Percentiles rank a stretch among this genome's conserved stretches.
Conservation (phyloP, 2,797 vertebrate species). For the Choloepus didactylus region DNA sequence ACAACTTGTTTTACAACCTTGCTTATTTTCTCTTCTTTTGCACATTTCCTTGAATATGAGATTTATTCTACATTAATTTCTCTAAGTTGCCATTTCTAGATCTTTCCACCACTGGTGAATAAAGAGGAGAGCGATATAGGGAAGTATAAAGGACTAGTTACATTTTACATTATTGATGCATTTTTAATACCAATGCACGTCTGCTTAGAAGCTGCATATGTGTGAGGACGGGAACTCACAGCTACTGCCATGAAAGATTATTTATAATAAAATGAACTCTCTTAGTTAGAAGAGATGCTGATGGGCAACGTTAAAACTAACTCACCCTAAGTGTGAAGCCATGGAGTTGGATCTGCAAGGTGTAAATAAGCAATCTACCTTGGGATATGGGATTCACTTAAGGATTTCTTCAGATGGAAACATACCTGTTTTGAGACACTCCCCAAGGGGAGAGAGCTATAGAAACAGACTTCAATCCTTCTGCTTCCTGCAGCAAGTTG, state of each 20-base stretch:
- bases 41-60: not conserved
- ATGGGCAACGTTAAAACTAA: conserved; percentile 53
- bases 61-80: conserved; percentile 27
- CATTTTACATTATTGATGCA: not conserved
- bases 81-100: not conserved
- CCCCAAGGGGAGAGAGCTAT: conserved; percentile 57
- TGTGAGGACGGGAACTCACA: not conserved
- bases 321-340: conserved; percentile 40
- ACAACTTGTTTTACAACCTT: not conserved
- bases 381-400: conserved; percentile 67
- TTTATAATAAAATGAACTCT: conserved; percentile 43
- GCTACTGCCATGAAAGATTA: not conserved
- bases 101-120: not conserved
- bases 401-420: conserved; percentile 71
- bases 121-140: not conserved
- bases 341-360: conserved; percentile 34
- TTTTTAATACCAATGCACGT: conserved; percentile 15
- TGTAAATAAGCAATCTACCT: conserved; percentile 51
- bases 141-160: not conserved
- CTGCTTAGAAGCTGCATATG: not conserved
- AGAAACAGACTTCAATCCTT: conserved; percentile 58
- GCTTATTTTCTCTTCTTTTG: not conserved
- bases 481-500: conserved; percentile 66
- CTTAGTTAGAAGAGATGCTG: conserved; percentile 3
- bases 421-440: conserved; percentile 51